Evolutionary conservation across 2,797 vertebrate species (phyloP), one percentile per base, ranked within the genome.

Genomic region (Lepus oiostolus): DNA sequence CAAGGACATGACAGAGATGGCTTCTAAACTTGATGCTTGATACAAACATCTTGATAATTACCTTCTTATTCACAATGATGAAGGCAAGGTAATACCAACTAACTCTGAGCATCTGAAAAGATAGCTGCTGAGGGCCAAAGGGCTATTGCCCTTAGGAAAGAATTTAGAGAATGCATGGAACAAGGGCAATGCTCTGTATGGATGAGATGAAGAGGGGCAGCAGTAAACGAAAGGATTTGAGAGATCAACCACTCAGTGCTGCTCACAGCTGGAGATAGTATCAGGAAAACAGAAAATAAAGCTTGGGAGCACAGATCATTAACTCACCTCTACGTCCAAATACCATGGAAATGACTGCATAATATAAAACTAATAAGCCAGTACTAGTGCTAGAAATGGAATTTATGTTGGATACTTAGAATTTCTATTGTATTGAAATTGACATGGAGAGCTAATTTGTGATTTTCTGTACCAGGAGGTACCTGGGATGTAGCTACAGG

Each of bases 271-370:
- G 42, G 54, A 71, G 35, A 85, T 7, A 62, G 42, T 42, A 87
- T 30, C 50, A 72, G 85, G 80, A 83, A 68, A 38, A 81, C 42
- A 38, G 38, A 60, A 95, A 89, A 68, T 17, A 77, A 95, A 96
- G 93, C 54, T 26, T 22, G 52, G 77, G 38, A 89, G 24, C 93
- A 6, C 4, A 54, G 26, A 60, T 47, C 88, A n/a, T 65, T 67
- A 85, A 71, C 26, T 90, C 26, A 38, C 16, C 26, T 90, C 28
- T 0, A 65, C 6, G 81, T 35, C 24, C 17, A 91, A 52, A 5
- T 81, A 42, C 63, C 63, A 90, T 80, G 77, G 52, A 90, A 91
- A 88, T 93, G 72, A 75, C 72, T 72, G 63, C 22, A 62, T 22
- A 81, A 74, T 32, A 30, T n/a, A 54, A 90, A 94, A 47, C 12